phyloP scores from a whole-genome alignment of 2,888 invertebrate species.

The Arrhopalites spinosus region DNA sequence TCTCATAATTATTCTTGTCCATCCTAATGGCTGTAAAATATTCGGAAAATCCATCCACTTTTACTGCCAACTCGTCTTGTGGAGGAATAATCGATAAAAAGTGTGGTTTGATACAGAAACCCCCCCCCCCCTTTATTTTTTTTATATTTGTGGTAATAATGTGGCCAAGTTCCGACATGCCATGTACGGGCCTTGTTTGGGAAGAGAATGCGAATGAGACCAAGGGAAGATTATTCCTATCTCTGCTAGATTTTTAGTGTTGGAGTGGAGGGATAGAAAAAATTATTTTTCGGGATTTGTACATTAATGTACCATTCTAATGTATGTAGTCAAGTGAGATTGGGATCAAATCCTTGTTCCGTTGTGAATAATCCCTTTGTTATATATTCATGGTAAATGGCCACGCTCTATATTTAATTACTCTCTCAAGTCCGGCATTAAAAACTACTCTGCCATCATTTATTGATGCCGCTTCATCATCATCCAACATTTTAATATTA shows the following conservation, averaged over 20 bases:
- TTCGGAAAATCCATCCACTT: slow-evolving; percentile 26
- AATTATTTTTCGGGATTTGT: slow-evolving; percentile 31
- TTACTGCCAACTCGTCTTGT: neutral
- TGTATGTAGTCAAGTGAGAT: neutral
- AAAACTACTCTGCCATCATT: slow-evolving; percentile 1
- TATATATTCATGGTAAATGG: slow-evolving; percentile 28
- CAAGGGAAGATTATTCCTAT: neutral
- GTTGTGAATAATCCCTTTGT: slow-evolving; percentile 20
- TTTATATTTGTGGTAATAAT: too few species aligned
- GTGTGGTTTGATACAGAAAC: too few species aligned
- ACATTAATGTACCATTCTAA: slow-evolving; percentile 15
- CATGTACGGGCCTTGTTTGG: too few species aligned
- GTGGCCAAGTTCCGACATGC: too few species aligned
- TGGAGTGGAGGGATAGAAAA: neutral
- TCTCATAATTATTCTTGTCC: too few species aligned
- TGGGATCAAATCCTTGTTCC: slow-evolving; percentile 21
- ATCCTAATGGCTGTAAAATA: slow-evolving; percentile 20
- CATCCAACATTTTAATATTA: too few species aligned
- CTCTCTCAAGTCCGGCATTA: neutral
- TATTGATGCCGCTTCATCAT: slow-evolving; percentile 8
- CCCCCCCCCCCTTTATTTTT: too few species aligned
- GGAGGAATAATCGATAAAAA: slow-evolving; percentile 27
- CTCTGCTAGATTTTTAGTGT: neutral
- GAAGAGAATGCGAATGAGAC: too few species aligned
- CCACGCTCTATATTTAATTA: slow-evolving; percentile 17